These are phyloP conservation scores for Pheosia gnoma DNA, from an alignment of 2,888 invertebrate genomes.

Conservation along the genomic window DNA sequence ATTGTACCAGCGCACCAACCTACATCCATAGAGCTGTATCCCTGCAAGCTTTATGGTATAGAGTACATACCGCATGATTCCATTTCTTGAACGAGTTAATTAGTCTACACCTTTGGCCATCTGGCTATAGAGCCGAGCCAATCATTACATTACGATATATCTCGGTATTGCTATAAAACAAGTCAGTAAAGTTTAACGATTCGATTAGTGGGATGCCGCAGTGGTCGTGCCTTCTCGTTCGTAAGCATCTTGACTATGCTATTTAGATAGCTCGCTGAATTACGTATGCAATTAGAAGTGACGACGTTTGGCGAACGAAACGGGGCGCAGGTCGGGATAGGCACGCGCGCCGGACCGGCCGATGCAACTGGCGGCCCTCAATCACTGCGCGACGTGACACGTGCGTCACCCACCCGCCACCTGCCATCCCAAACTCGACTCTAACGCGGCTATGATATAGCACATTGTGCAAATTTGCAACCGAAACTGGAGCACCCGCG, in stretches of 20 bases:
- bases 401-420: slow-evolving; percentile 33
- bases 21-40: slow-evolving; percentile 19
- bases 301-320: slow-evolving; percentile 69
- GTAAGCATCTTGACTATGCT: slow-evolving; percentile 39
- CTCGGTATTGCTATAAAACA: slow-evolving; percentile 40
- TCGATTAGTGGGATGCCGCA: slow-evolving; percentile 36
- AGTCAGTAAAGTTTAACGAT: slow-evolving; percentile 47
- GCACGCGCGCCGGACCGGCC: slow-evolving; percentile 45
- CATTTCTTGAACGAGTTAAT: slow-evolving; percentile 53
- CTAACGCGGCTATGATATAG: slow-evolving; percentile 49
- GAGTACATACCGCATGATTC: slow-evolving; percentile 35
- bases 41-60: slow-evolving; percentile 6
- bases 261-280: slow-evolving; percentile 66
- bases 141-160: slow-evolving; percentile 34
- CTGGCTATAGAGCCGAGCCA: slow-evolving; percentile 38
- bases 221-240: slow-evolving; percentile 39
- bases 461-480: slow-evolving; percentile 46
- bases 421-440: slow-evolving; percentile 46
- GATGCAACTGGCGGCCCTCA: slow-evolving; percentile 70
- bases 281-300: slow-evolving; percentile 72
- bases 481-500: slow-evolving; percentile 51
- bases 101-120: slow-evolving; percentile 40
- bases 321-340: slow-evolving; percentile 65
- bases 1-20: slow-evolving; percentile 33
- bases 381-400: slow-evolving; percentile 58